Base-by-base conservation (phyloP, 2,113 vertebrate genomes). In the Pyrgilauda ruficollis region DNA sequence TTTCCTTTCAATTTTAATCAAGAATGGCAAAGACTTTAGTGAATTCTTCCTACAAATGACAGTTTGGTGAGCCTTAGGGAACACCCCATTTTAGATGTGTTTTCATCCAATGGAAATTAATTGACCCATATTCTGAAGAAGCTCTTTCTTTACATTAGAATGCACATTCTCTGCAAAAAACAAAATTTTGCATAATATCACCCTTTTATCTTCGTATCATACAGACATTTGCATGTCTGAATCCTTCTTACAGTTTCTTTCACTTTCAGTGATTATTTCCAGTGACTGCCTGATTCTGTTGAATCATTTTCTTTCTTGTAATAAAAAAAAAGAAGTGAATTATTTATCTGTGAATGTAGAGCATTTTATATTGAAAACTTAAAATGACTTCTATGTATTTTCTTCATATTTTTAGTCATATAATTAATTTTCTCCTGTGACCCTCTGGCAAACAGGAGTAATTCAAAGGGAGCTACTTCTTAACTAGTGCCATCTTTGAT, bases 91-190 rank as follows among this genome's bases (percentile, higher is more conserved):
- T 96, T 83, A 82, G 46, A 83, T 74, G 15, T 87, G 28, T 62
- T 90, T 89, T 75, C 70, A 93, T 76, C 67, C 26, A 83, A 79
- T 37, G 15, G 47, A 89, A 96, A 91, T 87, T 72, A 96, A 74
- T 92, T 90, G 50, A 86, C 50, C 28, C 24, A 53, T 69, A 87
- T 91, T 89, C 69, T 23, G 74, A 82, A 73, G 77, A 80, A 93
- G 14, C 37, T 68, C 27, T 86, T 79, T 15, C 19, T 81, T 93
- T 93, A 94, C 55, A 75, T 82, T 63, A 93, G 39, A 93, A 90
- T 30, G 35, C 33, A 79, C 19, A 86, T 81, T 94, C 22, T 37
- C 24, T 74, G 28, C 14, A 78, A 86, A 86, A 93, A 96, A 35
- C 7, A 86, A 76, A 46, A 70, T 95, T 95, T 83, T 89, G 75